Evolutionary conservation across 2,797 vertebrate species (phyloP).

Genomic region (Crypturellus tataupa): DNA sequence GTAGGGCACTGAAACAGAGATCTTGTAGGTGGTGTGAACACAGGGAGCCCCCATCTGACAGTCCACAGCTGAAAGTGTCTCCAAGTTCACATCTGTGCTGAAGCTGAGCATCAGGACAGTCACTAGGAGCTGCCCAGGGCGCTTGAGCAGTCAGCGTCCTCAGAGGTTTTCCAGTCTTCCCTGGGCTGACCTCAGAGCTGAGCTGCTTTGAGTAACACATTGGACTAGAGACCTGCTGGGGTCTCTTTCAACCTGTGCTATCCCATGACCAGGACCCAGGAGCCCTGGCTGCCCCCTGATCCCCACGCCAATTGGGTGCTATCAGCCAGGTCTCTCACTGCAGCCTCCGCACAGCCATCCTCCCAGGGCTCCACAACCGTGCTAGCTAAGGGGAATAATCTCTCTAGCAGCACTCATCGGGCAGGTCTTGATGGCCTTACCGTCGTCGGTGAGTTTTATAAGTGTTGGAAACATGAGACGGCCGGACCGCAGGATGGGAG

Average conservation of each 20-base stretch:
- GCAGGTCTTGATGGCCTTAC: conserved; percentile 52
- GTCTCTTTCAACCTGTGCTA: not conserved
- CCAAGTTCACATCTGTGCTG: not conserved
- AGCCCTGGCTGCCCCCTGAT: not conserved
- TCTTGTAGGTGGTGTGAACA: not conserved
- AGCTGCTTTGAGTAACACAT: not conserved
- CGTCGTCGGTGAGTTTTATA: conserved; percentile 76
- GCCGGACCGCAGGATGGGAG: conserved; percentile 54
- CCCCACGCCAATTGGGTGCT: not conserved
- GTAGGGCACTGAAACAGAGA: not conserved
- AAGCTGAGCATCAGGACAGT: not conserved
- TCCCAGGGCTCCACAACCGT: not conserved
- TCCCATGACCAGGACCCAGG: not conserved
- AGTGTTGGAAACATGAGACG: conserved; percentile 70
- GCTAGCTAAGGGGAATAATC: not conserved
- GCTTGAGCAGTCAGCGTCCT: no score
- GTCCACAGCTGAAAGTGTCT: not conserved
- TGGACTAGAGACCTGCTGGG: not conserved
- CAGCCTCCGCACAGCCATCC: not conserved
- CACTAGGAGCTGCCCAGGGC: not conserved
- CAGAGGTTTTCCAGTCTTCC: not conserved
- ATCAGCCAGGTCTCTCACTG: not conserved
- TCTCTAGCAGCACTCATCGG: not conserved
- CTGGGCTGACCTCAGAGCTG: not conserved
- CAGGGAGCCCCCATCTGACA: not conserved